Conservation (phyloP, 2,113 vertebrate genomes). For the Pteruthius melanotis region DNA sequence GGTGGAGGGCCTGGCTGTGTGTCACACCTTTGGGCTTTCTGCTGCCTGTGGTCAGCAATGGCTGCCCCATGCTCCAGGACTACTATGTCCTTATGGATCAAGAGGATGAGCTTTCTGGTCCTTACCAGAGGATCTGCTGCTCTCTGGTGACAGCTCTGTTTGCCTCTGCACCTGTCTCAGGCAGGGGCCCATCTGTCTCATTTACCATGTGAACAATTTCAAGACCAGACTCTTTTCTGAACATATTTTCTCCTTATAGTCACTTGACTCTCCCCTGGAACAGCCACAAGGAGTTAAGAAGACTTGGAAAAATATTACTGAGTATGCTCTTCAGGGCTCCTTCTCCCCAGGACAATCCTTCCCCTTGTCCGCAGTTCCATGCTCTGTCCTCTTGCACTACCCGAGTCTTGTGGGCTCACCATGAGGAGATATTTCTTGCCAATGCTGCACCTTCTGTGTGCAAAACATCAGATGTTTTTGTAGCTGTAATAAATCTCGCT, state of each 20-base stretch:
- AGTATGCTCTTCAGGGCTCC: accelerated
- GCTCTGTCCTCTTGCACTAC: background rate
- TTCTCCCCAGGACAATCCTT: background rate
- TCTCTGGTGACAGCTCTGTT: background rate
- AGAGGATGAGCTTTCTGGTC: background rate
- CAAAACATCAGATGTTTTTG: background rate
- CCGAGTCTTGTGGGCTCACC: accelerated
- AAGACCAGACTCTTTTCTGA: background rate
- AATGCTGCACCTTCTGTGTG: background rate
- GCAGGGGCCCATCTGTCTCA: background rate
- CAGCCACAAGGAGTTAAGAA: background rate
- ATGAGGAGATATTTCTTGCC: background rate
- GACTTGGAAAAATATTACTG: background rate
- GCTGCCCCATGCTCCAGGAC: background rate
- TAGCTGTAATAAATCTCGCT: background rate
- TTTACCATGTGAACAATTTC: background rate
- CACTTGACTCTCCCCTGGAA: background rate
- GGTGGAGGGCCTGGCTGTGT: background rate
- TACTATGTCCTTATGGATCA: background rate
- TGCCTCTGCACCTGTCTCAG: background rate
- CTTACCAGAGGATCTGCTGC: no score
- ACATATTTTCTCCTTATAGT: background rate
- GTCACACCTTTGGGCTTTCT: background rate
- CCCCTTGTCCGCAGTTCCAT: background rate
- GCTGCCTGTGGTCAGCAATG: accelerated